phyloP scores from a whole-genome alignment of 2,888 invertebrate genomes.

The Drosophila nr. perissopoda region DNA sequence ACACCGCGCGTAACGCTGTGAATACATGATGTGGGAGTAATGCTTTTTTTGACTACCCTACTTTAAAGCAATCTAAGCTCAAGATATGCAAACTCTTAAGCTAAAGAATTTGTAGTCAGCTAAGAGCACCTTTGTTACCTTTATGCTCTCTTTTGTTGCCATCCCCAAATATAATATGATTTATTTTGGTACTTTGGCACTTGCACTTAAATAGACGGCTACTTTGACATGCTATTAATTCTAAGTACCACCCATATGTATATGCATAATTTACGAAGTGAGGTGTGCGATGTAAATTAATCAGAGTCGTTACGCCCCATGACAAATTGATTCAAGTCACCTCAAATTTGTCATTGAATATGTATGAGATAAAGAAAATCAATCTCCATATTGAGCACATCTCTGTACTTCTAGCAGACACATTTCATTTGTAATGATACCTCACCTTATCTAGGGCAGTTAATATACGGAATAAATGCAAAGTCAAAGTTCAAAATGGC shows the following conservation, averaged over 20 bases:
- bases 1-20: constrained; percentile 1
- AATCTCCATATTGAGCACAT: neutral
- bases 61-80: constrained; percentile 7
- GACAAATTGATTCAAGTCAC: constrained; percentile 19
- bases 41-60: neutral
- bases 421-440: neutral
- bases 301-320: neutral
- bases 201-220: constrained; percentile 8
- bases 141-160: neutral
- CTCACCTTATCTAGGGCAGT: neutral
- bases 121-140: constrained; percentile 2
- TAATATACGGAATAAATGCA: neutral
- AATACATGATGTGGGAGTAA: constrained; percentile 12
- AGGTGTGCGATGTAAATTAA: constrained; percentile 25
- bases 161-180: constrained; percentile 3
- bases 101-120: neutral
- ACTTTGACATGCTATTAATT: constrained; percentile 1
- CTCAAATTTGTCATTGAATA: constrained; percentile 9
- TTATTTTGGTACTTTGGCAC: constrained; percentile 2
- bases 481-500: neutral
- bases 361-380: neutral
- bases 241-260: constrained; percentile 1
- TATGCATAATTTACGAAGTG: constrained; percentile 15
- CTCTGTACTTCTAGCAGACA: neutral
- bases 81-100: neutral